These are phyloP conservation scores for Ageneiosus marmoratus DNA, from an alignment of 2,113 vertebrate species.

Conservation along the genomic window DNA sequence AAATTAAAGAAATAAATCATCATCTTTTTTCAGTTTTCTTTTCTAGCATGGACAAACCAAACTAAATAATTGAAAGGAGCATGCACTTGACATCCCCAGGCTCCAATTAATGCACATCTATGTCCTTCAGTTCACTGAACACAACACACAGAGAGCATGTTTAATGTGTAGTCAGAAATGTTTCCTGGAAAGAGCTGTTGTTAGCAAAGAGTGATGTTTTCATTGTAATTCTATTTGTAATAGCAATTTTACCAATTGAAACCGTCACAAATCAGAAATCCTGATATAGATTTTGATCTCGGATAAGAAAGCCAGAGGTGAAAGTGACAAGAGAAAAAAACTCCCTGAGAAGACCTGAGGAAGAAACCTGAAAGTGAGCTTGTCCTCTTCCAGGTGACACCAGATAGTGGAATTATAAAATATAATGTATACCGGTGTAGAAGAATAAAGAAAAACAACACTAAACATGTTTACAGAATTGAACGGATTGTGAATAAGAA, in stretches of 20 bases:
- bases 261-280: background rate
- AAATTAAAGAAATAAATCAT: slow-evolving; percentile 18
- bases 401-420: background rate
- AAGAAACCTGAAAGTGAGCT: background rate
- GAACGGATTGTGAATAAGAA: no score
- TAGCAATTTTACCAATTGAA: no score
- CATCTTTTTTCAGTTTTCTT: slow-evolving; percentile 16
- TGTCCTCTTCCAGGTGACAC: background rate
- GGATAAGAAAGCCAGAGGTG: background rate
- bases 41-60: slow-evolving; percentile 23
- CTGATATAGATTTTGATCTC: background rate
- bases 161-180: background rate
- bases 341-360: background rate
- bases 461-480: background rate
- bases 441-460: background rate
- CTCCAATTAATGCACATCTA: slow-evolving; percentile 47
- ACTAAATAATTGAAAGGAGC: slow-evolving; percentile 50
- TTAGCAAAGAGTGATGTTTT: background rate
- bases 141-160: slow-evolving; percentile 27
- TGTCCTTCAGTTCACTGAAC: slow-evolving; percentile 39
- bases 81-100: slow-evolving; percentile 48
- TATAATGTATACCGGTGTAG: background rate
- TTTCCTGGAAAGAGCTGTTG: background rate
- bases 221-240: background rate
- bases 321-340: background rate